Evolutionary conservation across 2,888 invertebrate genomes (phyloP).

Genomic region (Tetrapedia diversipes): DNA sequence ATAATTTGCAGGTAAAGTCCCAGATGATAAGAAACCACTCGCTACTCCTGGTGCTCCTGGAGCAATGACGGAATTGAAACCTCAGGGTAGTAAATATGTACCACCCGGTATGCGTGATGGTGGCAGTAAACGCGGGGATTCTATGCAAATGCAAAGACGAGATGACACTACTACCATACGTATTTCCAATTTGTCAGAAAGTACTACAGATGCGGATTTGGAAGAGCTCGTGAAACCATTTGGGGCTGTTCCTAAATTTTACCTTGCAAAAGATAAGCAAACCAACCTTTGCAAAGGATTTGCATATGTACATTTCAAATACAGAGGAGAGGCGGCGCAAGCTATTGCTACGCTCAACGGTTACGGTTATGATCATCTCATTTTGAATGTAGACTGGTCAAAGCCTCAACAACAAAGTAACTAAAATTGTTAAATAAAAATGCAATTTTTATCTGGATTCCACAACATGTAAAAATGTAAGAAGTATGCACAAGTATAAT

Average conservation of each 20-base stretch:
- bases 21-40: constrained; percentile 81
- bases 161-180: constrained; percentile 96
- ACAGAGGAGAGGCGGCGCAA: constrained; percentile 94
- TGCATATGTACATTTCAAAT: constrained; percentile 98
- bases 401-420: constrained; percentile 87
- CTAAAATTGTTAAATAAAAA: constrained; percentile 50
- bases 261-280: constrained; percentile 96
- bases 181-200: constrained; percentile 98
- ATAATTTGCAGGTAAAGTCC: constrained; percentile 73
- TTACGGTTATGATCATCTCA: constrained; percentile 98
- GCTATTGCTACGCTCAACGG: constrained; percentile 96
- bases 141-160: constrained; percentile 87
- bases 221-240: constrained; percentile 97
- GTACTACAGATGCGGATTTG: constrained; percentile 96
- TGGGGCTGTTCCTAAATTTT: constrained; percentile 96
- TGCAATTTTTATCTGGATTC: constrained; percentile 11
- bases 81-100: constrained; percentile 89
- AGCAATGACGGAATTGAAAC: constrained; percentile 76
- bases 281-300: constrained; percentile 97
- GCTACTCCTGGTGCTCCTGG: constrained; percentile 72
- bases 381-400: constrained; percentile 99
- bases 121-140: constrained; percentile 88
- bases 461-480: constrained; percentile 7
- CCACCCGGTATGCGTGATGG: constrained; percentile 96
- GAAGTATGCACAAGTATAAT: not conserved